Evolutionary conservation across 2,113 vertebrate species (phyloP), one percentile per base, ranked within the genome.

Genomic region (Gymnobelideus leadbeateri): DNA sequence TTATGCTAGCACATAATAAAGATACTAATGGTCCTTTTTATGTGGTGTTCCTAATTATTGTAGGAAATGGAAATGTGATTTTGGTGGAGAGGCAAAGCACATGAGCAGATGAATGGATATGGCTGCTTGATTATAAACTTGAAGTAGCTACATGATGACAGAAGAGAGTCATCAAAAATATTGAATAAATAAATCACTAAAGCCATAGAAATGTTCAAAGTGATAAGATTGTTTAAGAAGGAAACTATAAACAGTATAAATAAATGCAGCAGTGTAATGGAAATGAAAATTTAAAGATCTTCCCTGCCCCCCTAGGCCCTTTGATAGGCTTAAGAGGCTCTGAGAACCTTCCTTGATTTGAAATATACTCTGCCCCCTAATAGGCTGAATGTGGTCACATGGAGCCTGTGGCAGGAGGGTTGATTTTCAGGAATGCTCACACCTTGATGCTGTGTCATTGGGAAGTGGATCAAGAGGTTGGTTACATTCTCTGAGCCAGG

Each of bases 1-100:
- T 93, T 95, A 91, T 16, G 91, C 52, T 92, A 92, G 31, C 37
- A 94, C 89, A 24, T 92, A 97, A 92, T 95, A 96, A 77, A 89
- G 91, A 95, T 61, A 53, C 6, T 93, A 96, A 97, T 95, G 77
- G 95, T 92, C 28, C 93, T 54, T 24, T 96, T 95, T 91, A 47
- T 84, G 9, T 55, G 94, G 7, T 55, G 95, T 91, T 84, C 12
- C 3, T 92, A 91, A 95, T 95, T 89, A 93, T 93, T 92, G 6
- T 23, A 89, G 89, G 89, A 91, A 92, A 91, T 90, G 23, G 6
- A 92, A 96, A 95, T 91, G 21, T 84, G 1, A 50, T 91, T 94
- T 94, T n/a, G 43, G 2, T 89, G 0, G 6, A 94, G 95, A 90
- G 61, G 68, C 3, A 95, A 61, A 37, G 0, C n/a, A 84, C 68